A percentile compares a stretch with the other conserved stretches of the same genome.
Conservation (phyloP, 2,113 vertebrate genomes). For the Ancistrus triradiatus region DNA sequence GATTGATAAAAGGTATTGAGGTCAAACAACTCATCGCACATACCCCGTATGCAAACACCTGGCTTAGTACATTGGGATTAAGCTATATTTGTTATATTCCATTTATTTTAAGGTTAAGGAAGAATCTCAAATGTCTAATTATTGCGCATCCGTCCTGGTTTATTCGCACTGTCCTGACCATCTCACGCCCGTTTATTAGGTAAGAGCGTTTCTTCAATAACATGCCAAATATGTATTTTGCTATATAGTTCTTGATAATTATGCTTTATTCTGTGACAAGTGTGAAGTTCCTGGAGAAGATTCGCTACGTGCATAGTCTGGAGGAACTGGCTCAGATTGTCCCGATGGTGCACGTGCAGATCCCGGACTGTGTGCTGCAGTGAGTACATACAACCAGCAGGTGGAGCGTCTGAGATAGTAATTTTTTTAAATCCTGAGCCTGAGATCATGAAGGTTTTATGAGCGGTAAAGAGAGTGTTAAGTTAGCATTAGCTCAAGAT, state of each 20-base stretch:
- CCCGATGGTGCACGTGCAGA: slow-evolving; percentile 94
- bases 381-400: slow-evolving; percentile 67
- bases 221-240: not conserved
- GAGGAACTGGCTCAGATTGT: slow-evolving; percentile 83
- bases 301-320: slow-evolving; percentile 86
- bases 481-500: too few relatives aligned
- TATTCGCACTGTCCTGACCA: slow-evolving; percentile 87
- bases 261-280: slow-evolving; percentile 51
- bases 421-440: too few relatives aligned
- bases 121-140: slow-evolving; percentile 91
- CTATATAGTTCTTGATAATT: not conserved
- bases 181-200: slow-evolving; percentile 95
- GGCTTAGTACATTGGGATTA: slow-evolving; percentile 47
- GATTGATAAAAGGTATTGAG: slow-evolving; percentile 86
- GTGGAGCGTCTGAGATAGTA: slow-evolving; percentile 31
- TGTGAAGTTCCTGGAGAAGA: slow-evolving; percentile 92
- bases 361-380: slow-evolving; percentile 88
- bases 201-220: slow-evolving; percentile 38
- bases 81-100: slow-evolving; percentile 31
- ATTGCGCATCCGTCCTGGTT: slow-evolving; percentile 95
- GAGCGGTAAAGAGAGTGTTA: too few relatives aligned
- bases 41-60: not conserved
- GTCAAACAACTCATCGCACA: not conserved
- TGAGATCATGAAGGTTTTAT: too few relatives aligned
- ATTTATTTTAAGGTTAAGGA: slow-evolving; percentile 75